Base-by-base conservation (phyloP, 2,797 vertebrate genomes). In the Poecilia velifera region DNA sequence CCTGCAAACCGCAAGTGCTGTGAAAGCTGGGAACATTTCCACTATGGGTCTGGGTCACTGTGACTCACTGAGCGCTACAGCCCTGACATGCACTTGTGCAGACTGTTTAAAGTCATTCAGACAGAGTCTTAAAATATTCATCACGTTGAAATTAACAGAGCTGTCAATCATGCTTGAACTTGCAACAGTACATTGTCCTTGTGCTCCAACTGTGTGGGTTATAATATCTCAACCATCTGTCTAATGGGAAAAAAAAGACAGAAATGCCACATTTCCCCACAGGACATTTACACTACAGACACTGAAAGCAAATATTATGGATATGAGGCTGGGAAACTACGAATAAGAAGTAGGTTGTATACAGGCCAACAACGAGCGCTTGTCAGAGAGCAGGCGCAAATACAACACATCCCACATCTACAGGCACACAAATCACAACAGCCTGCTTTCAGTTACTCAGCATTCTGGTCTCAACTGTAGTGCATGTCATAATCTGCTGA, bases 91-190 rank as follows among this genome's bases (percentile, higher is more conserved):
- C 4, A 55, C 87, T 89, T 78, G 76, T 74, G 72, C 46, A 90
- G 88, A 88, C 88, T 88, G 81, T 90, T 94, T 78, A 76, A 83
- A 85, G 73, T 77, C 80, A 83, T 86, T 90, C 79, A 83, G 86
- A 85, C 6, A 25, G 80, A 90, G 87, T 73, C 36, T 81, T 91
- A 85, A 93, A 94, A 94, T 94, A 94, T 93, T 94, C 93, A 94
- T 93, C 88, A 88, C 80, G 66, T 90, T 88, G 87, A 89, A 93
- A 91, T 92, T 83, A 93, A 92, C 87, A 85, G 84, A 93, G 83
- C 91, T 94, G 93, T 94, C 95, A 93, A 79, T 94, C 92, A 91
- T 71, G 43, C 36, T 47, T 47, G 73, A 82, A 68, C 41, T 47
- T 47, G 74, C 83, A 68, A 76, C 55, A 82, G 82, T 51, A 51